phyloP scores from a whole-genome alignment of 2,797 vertebrate species.

The Rallus crepitans region DNA sequence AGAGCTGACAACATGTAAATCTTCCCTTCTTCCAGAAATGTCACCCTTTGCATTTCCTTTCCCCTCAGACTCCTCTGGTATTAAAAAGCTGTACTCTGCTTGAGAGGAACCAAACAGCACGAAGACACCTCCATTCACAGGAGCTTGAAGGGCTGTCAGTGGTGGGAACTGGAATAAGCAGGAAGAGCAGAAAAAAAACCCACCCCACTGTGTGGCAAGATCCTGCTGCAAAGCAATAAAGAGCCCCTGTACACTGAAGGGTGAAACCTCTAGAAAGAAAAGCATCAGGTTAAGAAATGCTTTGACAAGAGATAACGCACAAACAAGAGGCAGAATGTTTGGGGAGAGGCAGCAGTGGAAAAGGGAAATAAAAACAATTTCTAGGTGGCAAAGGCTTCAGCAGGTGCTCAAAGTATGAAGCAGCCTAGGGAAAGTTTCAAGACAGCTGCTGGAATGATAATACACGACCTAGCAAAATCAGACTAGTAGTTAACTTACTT shows the following conservation, averaged over 20 bases:
- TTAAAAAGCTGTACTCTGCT: background rate
- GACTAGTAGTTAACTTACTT: background rate
- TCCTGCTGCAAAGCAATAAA: conserved; percentile 25
- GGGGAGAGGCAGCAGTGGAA: conserved; percentile 20
- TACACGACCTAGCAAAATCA: background rate
- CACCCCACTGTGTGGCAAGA: background rate
- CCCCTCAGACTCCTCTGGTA: background rate
- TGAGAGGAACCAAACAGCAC: background rate
- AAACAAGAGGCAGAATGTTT: conserved; percentile 32
- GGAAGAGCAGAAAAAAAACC: conserved; percentile 13
- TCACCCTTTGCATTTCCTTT: background rate
- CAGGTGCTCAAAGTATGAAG: background rate
- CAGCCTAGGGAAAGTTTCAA: background rate
- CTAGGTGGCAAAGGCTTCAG: conserved; percentile 14
- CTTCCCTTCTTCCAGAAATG: background rate
- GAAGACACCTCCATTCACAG: conserved; percentile 8
- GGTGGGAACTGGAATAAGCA: conserved; percentile 34
- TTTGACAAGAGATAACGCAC: conserved; percentile 57
- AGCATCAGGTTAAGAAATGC: conserved; percentile 54
- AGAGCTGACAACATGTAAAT: background rate
- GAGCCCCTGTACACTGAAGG: background rate
- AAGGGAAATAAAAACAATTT: conserved; percentile 48
- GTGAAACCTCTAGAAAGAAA: conserved; percentile 1
- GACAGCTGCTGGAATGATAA: conserved; percentile 17
- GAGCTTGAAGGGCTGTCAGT: conserved; percentile 33